Conservation (phyloP, 2,797 vertebrate species). For the Clarias laeviceps region DNA sequence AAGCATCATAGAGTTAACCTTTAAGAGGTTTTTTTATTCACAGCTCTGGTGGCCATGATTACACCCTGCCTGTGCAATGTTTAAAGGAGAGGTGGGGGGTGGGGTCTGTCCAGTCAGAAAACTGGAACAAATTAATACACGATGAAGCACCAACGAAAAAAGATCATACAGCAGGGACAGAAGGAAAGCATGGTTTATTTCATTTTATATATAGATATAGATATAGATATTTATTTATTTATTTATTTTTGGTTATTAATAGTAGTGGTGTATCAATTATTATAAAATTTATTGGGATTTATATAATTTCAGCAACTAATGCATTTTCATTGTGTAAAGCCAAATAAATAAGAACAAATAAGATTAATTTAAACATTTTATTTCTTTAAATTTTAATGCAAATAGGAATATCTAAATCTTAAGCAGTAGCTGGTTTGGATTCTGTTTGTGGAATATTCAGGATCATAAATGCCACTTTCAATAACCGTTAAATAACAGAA, state of each 20-base stretch:
- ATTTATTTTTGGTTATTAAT: no score
- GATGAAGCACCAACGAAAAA: neutral
- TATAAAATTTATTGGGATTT: no score
- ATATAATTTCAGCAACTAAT: neutral
- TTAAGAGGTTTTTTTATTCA: neutral
- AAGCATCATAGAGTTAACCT: neutral
- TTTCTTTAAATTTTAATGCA: neutral
- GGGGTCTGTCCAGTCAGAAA: neutral
- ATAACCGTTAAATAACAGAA: neutral
- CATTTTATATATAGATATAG: no score
- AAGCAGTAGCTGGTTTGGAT: neutral
- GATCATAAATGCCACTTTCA: neutral
- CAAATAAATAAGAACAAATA: neutral
- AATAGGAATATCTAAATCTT: neutral
- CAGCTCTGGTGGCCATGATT: conserved; percentile 16
- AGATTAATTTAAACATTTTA: neutral
- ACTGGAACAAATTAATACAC: neutral
- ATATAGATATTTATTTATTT: no score
- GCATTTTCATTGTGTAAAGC: neutral
- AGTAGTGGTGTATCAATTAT: no score
- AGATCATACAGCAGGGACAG: neutral
- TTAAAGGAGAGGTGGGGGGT: neutral
- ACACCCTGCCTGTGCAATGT: conserved; percentile 12
- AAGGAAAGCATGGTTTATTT: neutral
- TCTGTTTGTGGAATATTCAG: neutral